Evolutionary conservation across 2,113 vertebrate species (phyloP).

Genomic region (Phylloscopus whistleri): DNA sequence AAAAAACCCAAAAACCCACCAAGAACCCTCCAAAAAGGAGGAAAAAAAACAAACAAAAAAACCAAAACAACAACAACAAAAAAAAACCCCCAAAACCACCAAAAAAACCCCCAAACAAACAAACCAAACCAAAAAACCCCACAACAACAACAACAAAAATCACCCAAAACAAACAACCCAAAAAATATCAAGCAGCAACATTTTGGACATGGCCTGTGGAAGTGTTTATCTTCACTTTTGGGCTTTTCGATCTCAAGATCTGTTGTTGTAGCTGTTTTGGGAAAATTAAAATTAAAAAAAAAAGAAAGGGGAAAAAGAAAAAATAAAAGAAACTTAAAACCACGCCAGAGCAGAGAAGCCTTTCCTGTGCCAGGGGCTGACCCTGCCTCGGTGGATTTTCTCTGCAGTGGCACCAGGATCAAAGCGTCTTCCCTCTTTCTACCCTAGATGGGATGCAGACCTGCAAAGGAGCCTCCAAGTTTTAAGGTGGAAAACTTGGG

Average conservation of each 20-base stretch:
- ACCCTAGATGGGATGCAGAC: neutral
- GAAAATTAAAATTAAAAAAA: neutral
- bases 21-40: no score
- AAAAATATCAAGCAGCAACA: neutral
- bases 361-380: neutral
- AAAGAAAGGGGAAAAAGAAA: neutral
- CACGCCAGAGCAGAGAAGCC: neutral
- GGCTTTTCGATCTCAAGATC: neutral
- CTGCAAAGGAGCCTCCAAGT: neutral
- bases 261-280: neutral
- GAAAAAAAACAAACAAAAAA: neutral
- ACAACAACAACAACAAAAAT: no score
- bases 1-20: no score
- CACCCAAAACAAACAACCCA: neutral
- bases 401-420: accelerated
- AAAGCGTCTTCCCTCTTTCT: neutral
- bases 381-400: neutral
- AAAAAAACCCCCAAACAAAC: neutral
- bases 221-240: neutral
- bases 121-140: neutral
- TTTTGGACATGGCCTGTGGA: neutral
- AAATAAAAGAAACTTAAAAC: neutral
- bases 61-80: no score
- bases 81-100: no score
- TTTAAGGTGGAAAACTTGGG: neutral